Evolutionary conservation across 1,140 invertebrate species (phyloP), one percentile per base, ranked within the genome.

Genomic region (Drosophila takahashii): DNA sequence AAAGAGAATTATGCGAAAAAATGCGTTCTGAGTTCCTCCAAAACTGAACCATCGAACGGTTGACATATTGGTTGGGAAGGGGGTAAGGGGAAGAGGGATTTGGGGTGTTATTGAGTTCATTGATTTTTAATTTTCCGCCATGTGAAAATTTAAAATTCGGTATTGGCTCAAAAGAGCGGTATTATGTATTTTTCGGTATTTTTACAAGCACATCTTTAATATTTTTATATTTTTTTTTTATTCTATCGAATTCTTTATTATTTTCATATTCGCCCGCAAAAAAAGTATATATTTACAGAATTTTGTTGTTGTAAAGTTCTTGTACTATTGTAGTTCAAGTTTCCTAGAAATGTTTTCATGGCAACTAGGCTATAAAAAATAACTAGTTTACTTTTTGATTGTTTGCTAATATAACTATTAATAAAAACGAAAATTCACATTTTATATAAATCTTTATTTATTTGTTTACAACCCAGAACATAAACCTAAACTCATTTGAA

Each of bases 1-100:
- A 26, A 47, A 26, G 48, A 45, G 61, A 67, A 70, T 32, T 54
- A 56, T 70, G 44, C 26, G 37, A 32, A 41, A 67, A 41, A 58
- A 36, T 47, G 62, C 54, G 34, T 65, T 65, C 53, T 66, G 11
- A 41, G 47, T 66, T n/a, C n/a, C 36, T 18, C 11, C 15, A 22
- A 52, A 41, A 48, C 34, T 48, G 13, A 47, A 37, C 18, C 16
- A 32, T 26, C 13, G n/a, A 34, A 34, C 29, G 34, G 57, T 32
- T 32, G 32, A n/a, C 15, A 44, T 44, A 15, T 22, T 22, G 29
- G 27, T 15, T 22, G 15, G 16, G 15, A 3, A 42, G 32, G 37
- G n/a, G n/a, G n/a, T n/a, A n/a, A 7, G 6, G 22, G 3, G 22
- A 3, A 7, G 18, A 9, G 16, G 16, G 16, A 18, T 2, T 13